Conservation (phyloP, 2,113 vertebrate genomes). For the Leiothrix lutea region DNA sequence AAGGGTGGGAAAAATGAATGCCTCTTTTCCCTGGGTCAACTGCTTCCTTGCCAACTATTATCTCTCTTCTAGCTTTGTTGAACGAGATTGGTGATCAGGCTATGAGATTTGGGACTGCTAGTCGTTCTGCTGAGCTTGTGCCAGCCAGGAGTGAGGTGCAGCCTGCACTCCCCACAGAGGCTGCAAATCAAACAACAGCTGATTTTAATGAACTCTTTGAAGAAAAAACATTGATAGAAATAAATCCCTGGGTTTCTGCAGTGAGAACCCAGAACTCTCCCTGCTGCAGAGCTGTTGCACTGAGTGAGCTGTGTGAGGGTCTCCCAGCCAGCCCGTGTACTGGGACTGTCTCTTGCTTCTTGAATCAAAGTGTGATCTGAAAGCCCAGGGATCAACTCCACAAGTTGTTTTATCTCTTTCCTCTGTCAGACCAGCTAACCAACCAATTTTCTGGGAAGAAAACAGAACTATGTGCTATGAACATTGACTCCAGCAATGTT, state of each 20-base stretch:
- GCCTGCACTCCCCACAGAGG: not conserved
- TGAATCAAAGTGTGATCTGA: not conserved
- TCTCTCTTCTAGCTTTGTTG: not conserved
- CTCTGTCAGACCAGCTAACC: not conserved
- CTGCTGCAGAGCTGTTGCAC: not conserved
- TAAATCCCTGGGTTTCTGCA: not conserved
- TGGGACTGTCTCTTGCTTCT: not conserved
- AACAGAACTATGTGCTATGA: not conserved
- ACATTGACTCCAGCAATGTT: not conserved
- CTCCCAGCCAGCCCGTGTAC: accelerated
- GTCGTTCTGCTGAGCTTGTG: not conserved
- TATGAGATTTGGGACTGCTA: not conserved
- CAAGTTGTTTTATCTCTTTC: not conserved
- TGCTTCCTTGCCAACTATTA: not conserved
- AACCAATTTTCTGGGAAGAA: not conserved
- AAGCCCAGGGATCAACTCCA: not conserved
- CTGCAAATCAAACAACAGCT: accelerated
- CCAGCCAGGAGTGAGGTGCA: accelerated
- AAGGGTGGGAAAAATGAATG: not conserved
- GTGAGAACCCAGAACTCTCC: not conserved
- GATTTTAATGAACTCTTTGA: not conserved
- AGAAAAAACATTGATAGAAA: not conserved
- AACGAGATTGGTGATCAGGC: not conserved
- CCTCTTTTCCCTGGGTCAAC: not conserved
- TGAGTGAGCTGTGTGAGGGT: not conserved